Evolutionary conservation across 2,888 invertebrate species (phyloP).

Genomic region (Petrolisthes cinctipes): DNA sequence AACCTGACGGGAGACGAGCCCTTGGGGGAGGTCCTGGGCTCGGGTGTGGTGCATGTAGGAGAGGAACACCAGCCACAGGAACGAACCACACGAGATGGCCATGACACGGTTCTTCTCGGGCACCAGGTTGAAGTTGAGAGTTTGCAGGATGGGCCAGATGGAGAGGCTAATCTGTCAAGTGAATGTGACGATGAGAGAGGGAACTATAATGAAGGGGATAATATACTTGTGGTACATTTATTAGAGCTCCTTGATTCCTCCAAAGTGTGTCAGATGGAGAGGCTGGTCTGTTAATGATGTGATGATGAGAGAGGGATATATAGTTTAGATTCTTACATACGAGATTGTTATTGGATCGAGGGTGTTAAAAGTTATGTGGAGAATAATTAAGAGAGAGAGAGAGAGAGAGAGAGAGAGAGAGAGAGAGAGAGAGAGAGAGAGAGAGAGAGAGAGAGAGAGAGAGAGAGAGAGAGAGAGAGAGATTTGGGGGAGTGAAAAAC

Average conservation of each 20-base stretch:
- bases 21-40: slow-evolving; percentile 40
- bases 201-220: not conserved
- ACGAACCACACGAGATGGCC: slow-evolving; percentile 80
- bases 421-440: not conserved
- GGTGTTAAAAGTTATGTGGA: not conserved
- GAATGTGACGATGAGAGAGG: not conserved
- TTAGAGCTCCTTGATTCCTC: too few species aligned
- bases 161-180: slow-evolving; percentile 75
- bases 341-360: not conserved
- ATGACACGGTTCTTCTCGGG: slow-evolving; percentile 81
- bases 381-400: not conserved
- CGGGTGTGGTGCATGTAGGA: slow-evolving; percentile 80
- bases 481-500: not conserved
- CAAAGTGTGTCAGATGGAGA: not conserved
- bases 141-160: slow-evolving; percentile 81
- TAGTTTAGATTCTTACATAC: not conserved
- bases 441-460: not conserved
- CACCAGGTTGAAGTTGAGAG: slow-evolving; percentile 80
- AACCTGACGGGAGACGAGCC: slow-evolving; percentile 31
- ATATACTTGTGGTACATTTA: not conserved
- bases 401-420: not conserved
- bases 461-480: slow-evolving; percentile 2
- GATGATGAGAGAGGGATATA: not conserved
- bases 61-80: slow-evolving; percentile 82
- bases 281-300: not conserved